phyloP scores from a whole-genome alignment of 2,888 invertebrate genomes.

The Xylophagus ater region DNA sequence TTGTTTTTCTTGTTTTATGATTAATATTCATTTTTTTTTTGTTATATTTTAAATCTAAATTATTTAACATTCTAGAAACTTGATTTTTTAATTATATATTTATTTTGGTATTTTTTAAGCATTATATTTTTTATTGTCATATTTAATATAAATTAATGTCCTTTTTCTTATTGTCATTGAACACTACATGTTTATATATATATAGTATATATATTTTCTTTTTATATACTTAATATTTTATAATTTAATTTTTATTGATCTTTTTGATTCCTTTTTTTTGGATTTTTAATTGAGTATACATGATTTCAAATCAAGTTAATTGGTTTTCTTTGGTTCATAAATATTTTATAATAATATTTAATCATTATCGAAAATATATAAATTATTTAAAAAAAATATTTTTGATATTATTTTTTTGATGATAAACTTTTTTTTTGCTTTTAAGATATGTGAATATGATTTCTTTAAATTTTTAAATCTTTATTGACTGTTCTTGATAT shows the following conservation, averaged over 20 bases:
- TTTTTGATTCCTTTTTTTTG: background rate
- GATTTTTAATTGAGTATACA: background rate
- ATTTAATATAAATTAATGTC: background rate
- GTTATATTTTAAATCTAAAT: too few species aligned
- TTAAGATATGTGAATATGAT: too few species aligned
- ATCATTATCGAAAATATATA: too few species aligned
- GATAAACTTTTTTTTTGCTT: too few species aligned
- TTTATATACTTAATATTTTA: background rate
- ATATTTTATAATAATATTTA: too few species aligned
- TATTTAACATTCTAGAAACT: too few species aligned
- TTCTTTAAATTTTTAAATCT: too few species aligned
- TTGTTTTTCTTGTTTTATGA: background rate
- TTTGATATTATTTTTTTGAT: too few species aligned
- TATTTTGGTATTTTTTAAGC: slow-evolving; percentile 3
- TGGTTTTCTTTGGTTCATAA: too few species aligned
- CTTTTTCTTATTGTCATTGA: slow-evolving; percentile 10
- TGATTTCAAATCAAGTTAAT: too few species aligned
- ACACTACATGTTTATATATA: slow-evolving; percentile 10
- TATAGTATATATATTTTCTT: background rate
- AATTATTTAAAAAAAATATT: too few species aligned
- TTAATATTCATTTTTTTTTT: background rate
- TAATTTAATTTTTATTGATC: background rate
- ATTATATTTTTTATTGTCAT: slow-evolving; percentile 4
- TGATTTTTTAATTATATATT: background rate
- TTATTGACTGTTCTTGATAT: too few species aligned